These are phyloP conservation scores for Belgica antarctica DNA, from an alignment of 2,888 invertebrate species.

Conservation along the genomic window DNA sequence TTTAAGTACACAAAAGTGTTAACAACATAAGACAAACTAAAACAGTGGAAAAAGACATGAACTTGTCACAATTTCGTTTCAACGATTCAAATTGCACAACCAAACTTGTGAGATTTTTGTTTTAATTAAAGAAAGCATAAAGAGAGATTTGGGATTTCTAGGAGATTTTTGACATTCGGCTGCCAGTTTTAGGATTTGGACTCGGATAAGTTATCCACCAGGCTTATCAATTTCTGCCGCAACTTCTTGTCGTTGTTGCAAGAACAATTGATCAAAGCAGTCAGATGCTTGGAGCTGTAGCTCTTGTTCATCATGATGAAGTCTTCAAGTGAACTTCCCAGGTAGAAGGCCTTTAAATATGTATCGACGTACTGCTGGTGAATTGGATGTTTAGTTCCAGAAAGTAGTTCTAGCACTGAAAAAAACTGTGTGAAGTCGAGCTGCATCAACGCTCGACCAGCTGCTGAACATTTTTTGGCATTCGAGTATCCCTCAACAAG, in stretches of 20 bases:
- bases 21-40: no score
- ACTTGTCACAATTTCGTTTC: no score
- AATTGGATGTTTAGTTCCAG: conserved; percentile 78
- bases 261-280: conserved; percentile 78
- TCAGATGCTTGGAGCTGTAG: conserved; percentile 84
- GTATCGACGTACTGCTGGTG: conserved; percentile 87
- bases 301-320: conserved; percentile 85
- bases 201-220: conserved; percentile 65
- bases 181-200: conserved; percentile 26
- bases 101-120: conserved; percentile 19
- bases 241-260: conserved; percentile 86
- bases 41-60: no score
- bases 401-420: conserved; percentile 83
- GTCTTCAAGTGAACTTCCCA: conserved; percentile 82
- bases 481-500: conserved; percentile 92
- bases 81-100: conserved; percentile 41
- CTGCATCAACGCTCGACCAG: conserved; percentile 96
- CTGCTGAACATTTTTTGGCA: conserved; percentile 91
- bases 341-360: conserved; percentile 95
- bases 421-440: conserved; percentile 94
- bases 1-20: no score
- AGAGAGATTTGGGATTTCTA: not conserved
- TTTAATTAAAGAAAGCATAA: not conserved
- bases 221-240: conserved; percentile 70
- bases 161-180: conserved; percentile 6